Evolutionary conservation across 2,797 vertebrate genomes (phyloP), one percentile per base, ranked within the genome.

Genomic region (Urocyon cinereoargenteus): DNA sequence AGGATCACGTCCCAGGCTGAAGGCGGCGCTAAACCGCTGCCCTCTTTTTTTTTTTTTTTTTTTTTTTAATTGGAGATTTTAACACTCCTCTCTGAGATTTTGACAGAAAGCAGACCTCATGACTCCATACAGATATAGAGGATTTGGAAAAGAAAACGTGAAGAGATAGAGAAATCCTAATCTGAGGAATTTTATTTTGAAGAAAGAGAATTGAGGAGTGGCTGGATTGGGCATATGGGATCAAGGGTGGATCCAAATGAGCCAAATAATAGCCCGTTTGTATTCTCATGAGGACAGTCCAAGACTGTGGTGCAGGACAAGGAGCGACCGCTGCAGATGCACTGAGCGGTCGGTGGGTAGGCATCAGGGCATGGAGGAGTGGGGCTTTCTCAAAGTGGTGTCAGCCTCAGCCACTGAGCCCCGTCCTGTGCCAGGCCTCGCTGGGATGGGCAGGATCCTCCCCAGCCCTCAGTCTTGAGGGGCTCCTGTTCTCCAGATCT

Each of bases 401-500:
- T 26, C 0, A 2, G 55, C 62, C 34, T 24, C 28, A 13, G 77
- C 22, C 45, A 1, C 40, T n/a, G 53, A 70, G 28, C 18, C 34
- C 9, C 28, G 73, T 57, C 24, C 8, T 36, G 2, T 9, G 22
- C 70, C 59, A 12, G 78, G 68, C 78, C 59, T 92, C 61, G 59
- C 28, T 51, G 12, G 53, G 21, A 5, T 2, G 36, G 62, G 61
- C 28, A 12, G 53, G 18, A 28, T 4, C 78, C 10, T 36, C 15
- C 0, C 24, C 28, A 12, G 6, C 14, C 57, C 84, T 57, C n/a
- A 1, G 9, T 6, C 26, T 45, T 10, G 1, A 0, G 1, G 0
- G 36, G 53, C 6, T 10, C 57, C 59, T 75, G 36, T 16, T 12
- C 40, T 73, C 70, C 72, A 40, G 61, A 22, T 45, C 53, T 55